Evolutionary conservation across 2,113 vertebrate genomes (phyloP), one percentile per base, ranked within the genome.

Genomic region (Mus musculus): DNA sequence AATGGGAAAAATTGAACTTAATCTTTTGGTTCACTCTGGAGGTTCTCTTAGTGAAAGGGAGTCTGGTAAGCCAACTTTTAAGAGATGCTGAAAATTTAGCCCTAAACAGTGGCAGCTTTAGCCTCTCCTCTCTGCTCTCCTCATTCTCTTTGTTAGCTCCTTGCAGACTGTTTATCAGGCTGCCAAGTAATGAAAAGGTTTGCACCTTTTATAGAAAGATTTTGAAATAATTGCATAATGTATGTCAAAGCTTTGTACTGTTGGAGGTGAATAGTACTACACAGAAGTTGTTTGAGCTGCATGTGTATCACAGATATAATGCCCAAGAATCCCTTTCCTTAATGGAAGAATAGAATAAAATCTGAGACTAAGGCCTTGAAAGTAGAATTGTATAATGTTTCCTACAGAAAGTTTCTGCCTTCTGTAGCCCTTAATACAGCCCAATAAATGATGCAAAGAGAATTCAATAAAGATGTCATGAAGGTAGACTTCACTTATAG

Each of bases 21-120:
- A 94, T 91, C 65, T 93, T 96, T 95, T 78, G 78, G 71, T 94
- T 96, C 54, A 85, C 17, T 94, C 81, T 52, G 59, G 96, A 95
- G 89, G 76, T 91, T 96, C 36, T 92, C 78, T 91, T 65, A 26
- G 46, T 85, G 42, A 93, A 95, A 93, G 54, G 13, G n/a, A 96
- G 3, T 75, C 59, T 84, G 71, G 52, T 88, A 82, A 90, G 24
- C 19, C 19, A 95, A 87, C 30, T 56, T 91, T 77, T 65, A 91
- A n/a, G 52, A 94, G 94, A 91, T 39, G 19, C 36, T 52, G 16
- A 91, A 93, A 75, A 13, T 63, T 63, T 91, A 54, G 14, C 24
- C 91, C 54, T 61, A 30, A 92, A 69, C 19, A 13, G 78, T 10
- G 76, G 7, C 14, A 36, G 42, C 63, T 93, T 73, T 54, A 26